Conservation (phyloP, 2,113 vertebrate species). For the human (Homo sapiens) region DNA sequence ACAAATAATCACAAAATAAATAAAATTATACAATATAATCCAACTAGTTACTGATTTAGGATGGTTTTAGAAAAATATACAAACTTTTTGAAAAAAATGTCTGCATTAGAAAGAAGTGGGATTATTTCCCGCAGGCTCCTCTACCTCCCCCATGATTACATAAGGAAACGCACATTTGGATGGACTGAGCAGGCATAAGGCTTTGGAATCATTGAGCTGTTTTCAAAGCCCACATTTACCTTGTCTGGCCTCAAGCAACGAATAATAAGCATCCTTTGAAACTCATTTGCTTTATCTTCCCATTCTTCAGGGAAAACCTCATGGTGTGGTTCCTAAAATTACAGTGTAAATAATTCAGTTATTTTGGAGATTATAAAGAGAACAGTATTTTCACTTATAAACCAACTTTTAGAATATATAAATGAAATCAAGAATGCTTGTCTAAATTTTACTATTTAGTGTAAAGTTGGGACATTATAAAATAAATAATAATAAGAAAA, state of each 20-base stretch:
- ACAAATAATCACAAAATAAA: background rate
- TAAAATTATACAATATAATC: background rate
- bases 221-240: conserved; percentile 70
- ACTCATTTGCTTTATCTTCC: conserved; percentile 84
- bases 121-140: background rate
- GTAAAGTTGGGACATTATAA: background rate
- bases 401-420: background rate
- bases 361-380: background rate
- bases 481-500: background rate
- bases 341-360: background rate
- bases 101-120: background rate
- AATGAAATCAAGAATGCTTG: background rate
- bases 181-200: background rate
- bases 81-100: background rate
- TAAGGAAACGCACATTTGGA: background rate
- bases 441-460: background rate
- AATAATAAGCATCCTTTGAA: conserved; percentile 92
- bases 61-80: background rate
- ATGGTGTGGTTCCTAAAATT: conserved; percentile 86
- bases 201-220: background rate
- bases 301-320: conserved; percentile 86
- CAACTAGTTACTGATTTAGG: background rate
- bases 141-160: rapidly evolving
- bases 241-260: conserved; percentile 92
- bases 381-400: background rate